Evolutionary conservation across 2,113 vertebrate genomes (phyloP), one percentile per base, ranked within the genome.

Genomic region (Oreochromis aureus): DNA sequence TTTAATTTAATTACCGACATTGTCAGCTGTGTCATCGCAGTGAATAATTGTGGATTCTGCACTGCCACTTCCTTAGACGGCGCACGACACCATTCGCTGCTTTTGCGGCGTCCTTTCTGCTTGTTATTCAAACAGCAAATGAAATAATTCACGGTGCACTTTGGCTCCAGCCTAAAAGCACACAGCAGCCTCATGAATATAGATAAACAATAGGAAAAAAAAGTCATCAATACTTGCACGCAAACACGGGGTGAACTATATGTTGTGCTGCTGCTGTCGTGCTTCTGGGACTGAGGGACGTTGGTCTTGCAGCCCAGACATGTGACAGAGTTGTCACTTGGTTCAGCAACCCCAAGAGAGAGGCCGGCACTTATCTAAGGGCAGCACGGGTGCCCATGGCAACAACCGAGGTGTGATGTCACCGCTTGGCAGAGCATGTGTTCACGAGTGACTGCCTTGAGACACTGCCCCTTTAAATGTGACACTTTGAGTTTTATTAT

Each of bases 331-430:
- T 81, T 93, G 90, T 93, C 94, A 93, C 88, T 93, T 10, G 88
- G 83, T 89, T 89, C 90, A 91, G 80, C 78, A 81, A 86, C 87
- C 89, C 59, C 66, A 15, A 53, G 92, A 87, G 93, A 87, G 87
- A 82, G 91, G 89, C 91, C 87, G 6, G 86, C 92, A 92, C 94
- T 94, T 93, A 92, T 94, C 94, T 90, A 84, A 94, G 92, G 93
- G 89, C 94, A 94, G 91, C 93, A 83, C 56, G 48, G 93, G 92
- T 91, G 91, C 92, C 95, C 91, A 92, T 95, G 93, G 95, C 91
- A 95, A 95, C 94, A 87, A 86, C 56, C 59, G 87, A 92, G 92
- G 93, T 91, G 93, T 94, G 92, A 95, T 95, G 91, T 94, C 95
- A 95, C 85, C 66, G 89, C 90, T 87, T 76, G 91, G 90, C 84